A percentile compares a stretch with the other conserved stretches of the same genome.
phyloP scores from a whole-genome alignment of 1,140 invertebrate genomes.

The Nautilus pompilius region DNA sequence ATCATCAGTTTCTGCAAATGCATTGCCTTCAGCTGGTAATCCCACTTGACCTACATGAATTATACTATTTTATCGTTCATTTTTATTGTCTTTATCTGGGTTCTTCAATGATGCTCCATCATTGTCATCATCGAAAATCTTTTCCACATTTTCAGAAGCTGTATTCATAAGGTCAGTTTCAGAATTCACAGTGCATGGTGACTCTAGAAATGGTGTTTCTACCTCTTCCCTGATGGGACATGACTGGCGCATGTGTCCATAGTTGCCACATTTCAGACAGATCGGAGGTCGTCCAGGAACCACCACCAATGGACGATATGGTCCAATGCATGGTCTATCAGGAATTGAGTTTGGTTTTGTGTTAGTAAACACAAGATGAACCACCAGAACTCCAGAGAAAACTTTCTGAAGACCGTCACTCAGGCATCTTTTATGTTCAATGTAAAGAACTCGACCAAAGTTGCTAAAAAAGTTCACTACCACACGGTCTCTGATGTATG shows the following conservation, averaged over 20 bases:
- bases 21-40: too few species aligned
- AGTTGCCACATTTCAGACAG: background rate
- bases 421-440: background rate
- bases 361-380: background rate
- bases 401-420: background rate
- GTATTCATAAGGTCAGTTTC: too few species aligned
- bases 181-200: too few species aligned
- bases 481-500: background rate
- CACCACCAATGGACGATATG: background rate
- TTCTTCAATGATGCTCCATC: too few species aligned
- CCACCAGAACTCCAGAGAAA: background rate
- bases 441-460: background rate
- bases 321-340: background rate
- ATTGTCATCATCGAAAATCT: too few species aligned
- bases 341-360: background rate
- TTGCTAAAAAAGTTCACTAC: background rate
- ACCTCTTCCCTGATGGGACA: background rate
- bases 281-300: background rate
- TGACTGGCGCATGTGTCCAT: background rate
- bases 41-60: too few species aligned
- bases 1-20: too few species aligned
- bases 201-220: background rate
- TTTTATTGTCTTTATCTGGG: too few species aligned
- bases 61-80: too few species aligned
- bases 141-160: too few species aligned